A percentile compares a stretch with the other conserved stretches of the same genome.
Conservation (phyloP, 2,113 vertebrate genomes). For the Ciconia maguari region DNA sequence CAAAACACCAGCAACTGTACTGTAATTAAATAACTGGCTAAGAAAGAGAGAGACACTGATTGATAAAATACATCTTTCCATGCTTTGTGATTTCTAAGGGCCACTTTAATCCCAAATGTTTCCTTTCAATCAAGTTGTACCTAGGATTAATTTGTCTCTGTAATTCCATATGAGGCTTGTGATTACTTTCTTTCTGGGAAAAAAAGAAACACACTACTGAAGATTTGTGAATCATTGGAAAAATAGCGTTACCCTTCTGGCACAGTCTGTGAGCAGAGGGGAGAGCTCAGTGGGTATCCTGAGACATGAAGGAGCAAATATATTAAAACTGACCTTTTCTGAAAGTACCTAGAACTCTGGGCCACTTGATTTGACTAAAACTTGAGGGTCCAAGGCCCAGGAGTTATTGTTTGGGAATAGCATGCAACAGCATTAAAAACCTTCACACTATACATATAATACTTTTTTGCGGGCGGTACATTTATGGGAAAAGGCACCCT, state of each 20-base stretch:
- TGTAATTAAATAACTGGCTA: neutral
- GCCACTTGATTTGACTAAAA: neutral
- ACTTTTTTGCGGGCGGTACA: neutral
- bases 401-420: neutral
- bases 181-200: neutral
- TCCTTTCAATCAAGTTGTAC: neutral
- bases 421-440: neutral
- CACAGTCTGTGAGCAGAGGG: neutral
- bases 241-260: neutral
- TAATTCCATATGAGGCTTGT: neutral
- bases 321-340: neutral
- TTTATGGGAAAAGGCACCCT: no score
- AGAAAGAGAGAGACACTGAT: neutral
- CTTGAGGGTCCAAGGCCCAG: neutral
- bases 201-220: neutral
- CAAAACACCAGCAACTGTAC: neutral
- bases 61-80: neutral
- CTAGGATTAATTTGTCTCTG: neutral
- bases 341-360: neutral
- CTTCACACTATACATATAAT: rapidly evolving
- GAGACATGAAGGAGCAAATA: neutral
- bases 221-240: neutral
- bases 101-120: neutral
- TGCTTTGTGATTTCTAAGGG: neutral
- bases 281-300: neutral